These are phyloP conservation scores for Agriopis aurantiaria DNA, from an alignment of 2,888 invertebrate genomes.

Conservation along the genomic window DNA sequence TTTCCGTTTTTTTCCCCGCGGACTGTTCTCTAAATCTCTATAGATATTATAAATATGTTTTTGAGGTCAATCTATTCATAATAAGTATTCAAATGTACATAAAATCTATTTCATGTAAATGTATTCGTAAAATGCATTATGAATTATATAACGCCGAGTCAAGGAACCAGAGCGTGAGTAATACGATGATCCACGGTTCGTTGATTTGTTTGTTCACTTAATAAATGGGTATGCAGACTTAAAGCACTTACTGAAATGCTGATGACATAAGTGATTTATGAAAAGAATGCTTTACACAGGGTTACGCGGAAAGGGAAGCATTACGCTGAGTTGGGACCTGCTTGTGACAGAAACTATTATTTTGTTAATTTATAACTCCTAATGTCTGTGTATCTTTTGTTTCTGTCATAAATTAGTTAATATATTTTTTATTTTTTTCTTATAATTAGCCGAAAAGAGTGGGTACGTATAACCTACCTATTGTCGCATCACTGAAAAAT, in stretches of 20 bases:
- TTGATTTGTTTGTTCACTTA: slow-evolving; percentile 47
- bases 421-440: too few species aligned
- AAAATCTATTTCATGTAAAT: slow-evolving; percentile 39
- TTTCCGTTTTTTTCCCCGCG: too few species aligned
- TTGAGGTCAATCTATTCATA: slow-evolving; percentile 35
- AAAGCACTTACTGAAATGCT: slow-evolving; percentile 25
- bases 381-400: too few species aligned
- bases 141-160: slow-evolving; percentile 44
- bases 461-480: too few species aligned
- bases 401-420: too few species aligned
- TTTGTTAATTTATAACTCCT: too few species aligned
- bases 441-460: too few species aligned
- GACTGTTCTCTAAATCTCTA: not conserved
- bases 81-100: slow-evolving; percentile 18
- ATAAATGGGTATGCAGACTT: slow-evolving; percentile 25
- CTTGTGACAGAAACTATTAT: too few species aligned
- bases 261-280: slow-evolving; percentile 27
- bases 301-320: slow-evolving; percentile 9
- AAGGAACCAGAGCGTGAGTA: slow-evolving; percentile 53
- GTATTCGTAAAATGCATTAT: slow-evolving; percentile 25
- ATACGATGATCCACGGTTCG: slow-evolving; percentile 47
- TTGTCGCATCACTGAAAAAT: not conserved
- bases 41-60: not conserved
- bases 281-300: not conserved
- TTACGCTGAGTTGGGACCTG: not conserved